Evolutionary conservation across 2,888 invertebrate genomes (phyloP), one percentile per base, ranked within the genome.

Genomic region (Stenichneumon culpator): DNA sequence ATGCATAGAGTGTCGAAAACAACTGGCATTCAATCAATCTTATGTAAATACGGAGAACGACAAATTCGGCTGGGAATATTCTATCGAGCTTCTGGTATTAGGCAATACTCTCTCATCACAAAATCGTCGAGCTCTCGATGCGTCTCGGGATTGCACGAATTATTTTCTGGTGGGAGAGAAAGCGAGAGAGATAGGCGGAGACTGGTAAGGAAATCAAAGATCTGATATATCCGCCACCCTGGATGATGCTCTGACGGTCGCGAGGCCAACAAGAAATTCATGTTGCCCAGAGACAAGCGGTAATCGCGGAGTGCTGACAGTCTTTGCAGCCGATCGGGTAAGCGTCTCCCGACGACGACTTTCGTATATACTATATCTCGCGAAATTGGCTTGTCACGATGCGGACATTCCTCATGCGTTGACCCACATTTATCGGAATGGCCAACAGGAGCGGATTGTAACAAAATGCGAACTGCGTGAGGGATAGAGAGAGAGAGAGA

Each of bases 331-430:
- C 69, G 79, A 85, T 82, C 72, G 69, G 36, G 73, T 69, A 72
- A 68, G 52, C 52, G 47, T 78, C 84, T 68, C 39, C 60, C 60
- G 54, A 4, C 68, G 69, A 47, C 57, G 69, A 6, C 60, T 25
- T 63, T 28, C 69, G 60, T 70, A 52, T 67, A 67, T 52, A 67
- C 75, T 73, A 25, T 80, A 68, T 50, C 39, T 75, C 69, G 86
- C 86, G 87, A 90, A 90, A 91, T 91, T 89, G 90, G 90, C 90
- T 90, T 89, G 91, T 91, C 91, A 90, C 80, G 85, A 81, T 84
- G 88, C 87, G 87, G 87, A 89, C 91, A 93, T 93, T 93, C 92
- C 91, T 93, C 92, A 91, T 92, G 91, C 89, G 91, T 92, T 93
- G 92, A 92, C 92, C 92, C 90, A 93, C 86, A 83, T 86, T 83